phyloP scores from a whole-genome alignment of 2,113 vertebrate genomes.

The Mobula birostris region DNA sequence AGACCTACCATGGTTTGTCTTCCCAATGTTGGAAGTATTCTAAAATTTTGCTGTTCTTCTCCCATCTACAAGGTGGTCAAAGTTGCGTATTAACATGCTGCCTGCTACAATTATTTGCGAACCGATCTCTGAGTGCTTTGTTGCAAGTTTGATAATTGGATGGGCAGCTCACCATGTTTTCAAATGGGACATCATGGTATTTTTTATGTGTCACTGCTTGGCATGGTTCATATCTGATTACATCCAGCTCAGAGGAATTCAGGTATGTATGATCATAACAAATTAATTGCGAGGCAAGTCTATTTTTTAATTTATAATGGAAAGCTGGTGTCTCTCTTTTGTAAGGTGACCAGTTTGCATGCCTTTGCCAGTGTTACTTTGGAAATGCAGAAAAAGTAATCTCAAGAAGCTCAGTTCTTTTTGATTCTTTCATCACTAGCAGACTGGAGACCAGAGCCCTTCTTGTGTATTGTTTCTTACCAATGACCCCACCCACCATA shows the following conservation, averaged over 20 bases:
- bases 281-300: not conserved
- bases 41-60: not conserved
- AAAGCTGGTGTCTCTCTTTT: not conserved
- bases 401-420: not conserved
- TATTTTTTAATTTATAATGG: not conserved
- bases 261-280: constrained; percentile 60
- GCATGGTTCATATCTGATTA: constrained; percentile 97
- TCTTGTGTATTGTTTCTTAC: not conserved
- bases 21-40: not conserved
- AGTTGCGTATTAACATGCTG: constrained; percentile 92
- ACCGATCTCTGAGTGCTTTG: constrained; percentile 92
- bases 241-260: constrained; percentile 87
- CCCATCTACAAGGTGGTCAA: constrained; percentile 76
- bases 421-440: not conserved
- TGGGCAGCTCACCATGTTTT: constrained; percentile 90
- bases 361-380: not conserved
- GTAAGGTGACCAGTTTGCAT: not conserved
- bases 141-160: constrained; percentile 92
- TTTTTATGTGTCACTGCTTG: constrained; percentile 97
- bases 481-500: not conserved
- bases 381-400: not conserved
- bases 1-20: no score
- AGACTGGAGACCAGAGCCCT: not conserved
- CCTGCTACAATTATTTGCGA: constrained; percentile 88
- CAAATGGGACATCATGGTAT: constrained; percentile 97